phyloP scores from a whole-genome alignment of 1,140 invertebrate genomes.

The Drosophila setifemur region DNA sequence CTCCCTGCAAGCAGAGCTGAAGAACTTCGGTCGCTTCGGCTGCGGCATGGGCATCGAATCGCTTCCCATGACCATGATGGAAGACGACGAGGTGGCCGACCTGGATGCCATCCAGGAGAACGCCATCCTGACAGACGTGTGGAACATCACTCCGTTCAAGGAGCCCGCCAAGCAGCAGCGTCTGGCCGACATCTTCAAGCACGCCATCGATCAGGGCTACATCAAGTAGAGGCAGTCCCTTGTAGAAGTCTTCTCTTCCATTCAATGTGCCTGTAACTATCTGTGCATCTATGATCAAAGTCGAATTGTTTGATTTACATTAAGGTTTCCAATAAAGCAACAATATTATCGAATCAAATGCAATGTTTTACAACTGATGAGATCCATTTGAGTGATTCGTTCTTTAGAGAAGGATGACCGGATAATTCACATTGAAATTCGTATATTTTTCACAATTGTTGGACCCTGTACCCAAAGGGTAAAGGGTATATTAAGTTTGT shows the following conservation, averaged over 20 bases:
- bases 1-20: conserved; percentile 83
- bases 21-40: conserved; percentile 86
- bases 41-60: conserved; percentile 86
- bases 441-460: too few relatives aligned
- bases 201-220: conserved; percentile 86
- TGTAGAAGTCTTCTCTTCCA: too few relatives aligned
- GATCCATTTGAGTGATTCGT: too few relatives aligned
- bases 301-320: too few relatives aligned
- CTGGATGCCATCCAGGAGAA: conserved; percentile 85
- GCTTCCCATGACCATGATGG: conserved; percentile 85
- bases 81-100: conserved; percentile 85
- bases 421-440: too few relatives aligned
- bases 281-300: background rate
- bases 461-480: too few relatives aligned
- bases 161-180: conserved; percentile 84
- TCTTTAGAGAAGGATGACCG: too few relatives aligned
- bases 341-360: too few relatives aligned
- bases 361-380: too few relatives aligned
- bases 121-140: conserved; percentile 83
- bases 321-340: too few relatives aligned
- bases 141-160: conserved; percentile 84
- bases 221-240: conserved; percentile 81
- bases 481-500: too few relatives aligned
- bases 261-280: background rate
- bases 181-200: conserved; percentile 85